Evolutionary conservation across 2,797 vertebrate species (phyloP).

Genomic region (Hafferia zeledoni): DNA sequence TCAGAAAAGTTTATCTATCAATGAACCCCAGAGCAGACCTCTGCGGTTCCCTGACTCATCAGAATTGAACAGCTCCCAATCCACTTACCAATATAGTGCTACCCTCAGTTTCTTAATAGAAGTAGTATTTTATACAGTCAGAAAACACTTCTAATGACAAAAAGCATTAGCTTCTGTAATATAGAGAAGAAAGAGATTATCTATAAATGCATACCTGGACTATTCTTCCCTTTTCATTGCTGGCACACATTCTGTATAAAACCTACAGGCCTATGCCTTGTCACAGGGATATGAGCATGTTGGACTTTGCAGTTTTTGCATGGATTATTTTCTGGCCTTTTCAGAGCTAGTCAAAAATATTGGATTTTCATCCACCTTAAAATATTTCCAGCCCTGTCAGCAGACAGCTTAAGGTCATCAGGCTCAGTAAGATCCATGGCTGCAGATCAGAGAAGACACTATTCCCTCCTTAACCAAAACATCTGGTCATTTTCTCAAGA

Average conservation of each 20-base stretch:
- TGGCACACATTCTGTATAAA: not conserved
- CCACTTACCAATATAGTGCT: not conserved
- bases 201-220: not conserved
- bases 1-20: not conserved
- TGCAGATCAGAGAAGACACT: not conserved
- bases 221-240: not conserved
- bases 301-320: not conserved
- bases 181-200: not conserved
- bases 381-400: not conserved
- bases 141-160: not conserved
- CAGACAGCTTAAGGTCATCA: not conserved
- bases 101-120: not conserved
- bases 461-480: not conserved
- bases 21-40: not conserved
- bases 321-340: not conserved
- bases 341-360: not conserved
- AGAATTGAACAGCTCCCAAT: not conserved
- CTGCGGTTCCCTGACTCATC: not conserved
- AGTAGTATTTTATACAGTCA: not conserved
- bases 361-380: not conserved
- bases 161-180: not conserved
- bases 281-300: not conserved
- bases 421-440: not conserved
- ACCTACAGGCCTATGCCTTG: not conserved
- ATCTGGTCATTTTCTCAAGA: not conserved